phyloP scores from a whole-genome alignment of 2,797 vertebrate species.

The Melanitta fusca region DNA sequence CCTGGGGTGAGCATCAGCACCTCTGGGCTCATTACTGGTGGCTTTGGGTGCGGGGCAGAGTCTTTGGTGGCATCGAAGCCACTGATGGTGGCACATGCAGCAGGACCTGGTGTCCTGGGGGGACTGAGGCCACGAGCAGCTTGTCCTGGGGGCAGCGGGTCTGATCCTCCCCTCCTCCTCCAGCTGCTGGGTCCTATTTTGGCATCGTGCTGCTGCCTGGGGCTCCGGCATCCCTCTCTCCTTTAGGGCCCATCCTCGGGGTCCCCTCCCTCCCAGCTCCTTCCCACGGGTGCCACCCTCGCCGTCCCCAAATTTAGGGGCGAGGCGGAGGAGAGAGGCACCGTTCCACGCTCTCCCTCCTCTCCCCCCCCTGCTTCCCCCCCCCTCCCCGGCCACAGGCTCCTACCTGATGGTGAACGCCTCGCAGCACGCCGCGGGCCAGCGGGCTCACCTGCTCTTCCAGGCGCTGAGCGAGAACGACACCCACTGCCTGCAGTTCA shows the following conservation, averaged over 20 bases:
- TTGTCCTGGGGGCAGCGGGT: not conserved
- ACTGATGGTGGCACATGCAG: accelerated
- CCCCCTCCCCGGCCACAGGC: conserved; percentile 73
- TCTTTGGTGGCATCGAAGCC: not conserved
- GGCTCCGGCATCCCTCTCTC: accelerated
- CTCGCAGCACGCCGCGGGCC: conserved; percentile 88
- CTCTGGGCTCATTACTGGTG: not conserved
- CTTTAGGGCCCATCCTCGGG: not conserved
- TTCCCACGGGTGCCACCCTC: not conserved
- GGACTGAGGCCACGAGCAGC: no score
- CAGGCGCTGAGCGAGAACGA: conserved; percentile 94
- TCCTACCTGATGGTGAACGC: conserved; percentile 96
- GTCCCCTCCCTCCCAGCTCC: not conserved
- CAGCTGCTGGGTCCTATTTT: accelerated
- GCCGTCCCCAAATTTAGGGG: not conserved
- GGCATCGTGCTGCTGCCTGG: not conserved
- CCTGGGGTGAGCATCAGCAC: accelerated
- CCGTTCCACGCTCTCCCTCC: not conserved
- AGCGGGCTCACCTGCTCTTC: conserved; percentile 89
- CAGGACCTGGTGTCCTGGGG: accelerated
- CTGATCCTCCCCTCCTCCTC: not conserved
- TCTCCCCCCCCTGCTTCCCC: not conserved
- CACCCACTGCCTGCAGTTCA: conserved; percentile 98
- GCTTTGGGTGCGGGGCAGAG: not conserved
- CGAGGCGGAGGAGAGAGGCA: not conserved